phyloP scores from a whole-genome alignment of 92 coral and sea anemone genomes.

The Scolanthus callimorphus region DNA sequence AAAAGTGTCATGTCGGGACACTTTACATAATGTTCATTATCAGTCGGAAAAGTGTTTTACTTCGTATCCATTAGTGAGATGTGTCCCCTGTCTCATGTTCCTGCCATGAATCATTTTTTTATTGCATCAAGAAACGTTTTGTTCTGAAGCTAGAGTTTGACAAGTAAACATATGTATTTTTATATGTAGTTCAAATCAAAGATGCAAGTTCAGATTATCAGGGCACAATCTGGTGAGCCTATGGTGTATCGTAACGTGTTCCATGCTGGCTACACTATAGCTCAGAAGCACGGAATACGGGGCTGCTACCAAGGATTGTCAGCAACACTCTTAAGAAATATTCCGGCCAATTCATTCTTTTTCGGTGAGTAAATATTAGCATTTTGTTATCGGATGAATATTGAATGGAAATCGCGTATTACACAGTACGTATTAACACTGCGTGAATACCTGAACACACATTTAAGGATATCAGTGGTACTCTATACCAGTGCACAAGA shows the following conservation, averaged over 20 bases:
- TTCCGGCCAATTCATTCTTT: slow-evolving; percentile 84
- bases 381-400: too few species aligned
- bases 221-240: slow-evolving; percentile 81
- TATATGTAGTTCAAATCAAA: slow-evolving; percentile 74
- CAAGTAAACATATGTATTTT: neutral
- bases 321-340: slow-evolving; percentile 74
- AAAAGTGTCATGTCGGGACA: too few species aligned
- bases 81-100: too few species aligned
- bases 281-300: slow-evolving; percentile 66
- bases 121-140: neutral
- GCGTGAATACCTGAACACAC: too few species aligned
- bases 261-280: slow-evolving; percentile 78
- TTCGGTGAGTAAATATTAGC: slow-evolving; percentile 54
- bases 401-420: too few species aligned
- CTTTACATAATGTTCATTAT: too few species aligned
- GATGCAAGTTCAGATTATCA: slow-evolving; percentile 86
- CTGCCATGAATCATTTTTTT: too few species aligned
- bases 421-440: too few species aligned
- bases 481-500: too few species aligned
- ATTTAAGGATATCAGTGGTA: too few species aligned
- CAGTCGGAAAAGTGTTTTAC: too few species aligned
- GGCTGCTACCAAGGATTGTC: slow-evolving; percentile 85
- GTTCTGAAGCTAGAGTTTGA: neutral
- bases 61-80: too few species aligned
- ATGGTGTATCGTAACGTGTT: slow-evolving; percentile 81